A percentile compares a stretch with the other conserved stretches of the same genome.
phyloP scores from a whole-genome alignment of 2,888 invertebrate genomes.

The Teleiodes luculella region DNA sequence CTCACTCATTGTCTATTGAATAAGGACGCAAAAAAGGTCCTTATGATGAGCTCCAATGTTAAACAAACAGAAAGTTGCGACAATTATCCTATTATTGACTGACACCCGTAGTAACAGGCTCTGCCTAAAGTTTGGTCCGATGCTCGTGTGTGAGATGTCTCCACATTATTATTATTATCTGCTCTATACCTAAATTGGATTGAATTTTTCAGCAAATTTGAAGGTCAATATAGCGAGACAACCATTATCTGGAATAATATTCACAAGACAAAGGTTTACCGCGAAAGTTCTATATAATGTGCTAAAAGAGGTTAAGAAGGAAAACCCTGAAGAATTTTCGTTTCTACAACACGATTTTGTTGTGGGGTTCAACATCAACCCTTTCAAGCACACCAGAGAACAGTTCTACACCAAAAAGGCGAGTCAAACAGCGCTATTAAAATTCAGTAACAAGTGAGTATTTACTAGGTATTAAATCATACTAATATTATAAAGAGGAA shows the following conservation, averaged over 20 bases:
- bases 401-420: slow-evolving; percentile 71
- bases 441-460: slow-evolving; percentile 65
- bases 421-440: slow-evolving; percentile 72
- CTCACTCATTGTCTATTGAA: too few species aligned
- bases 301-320: slow-evolving; percentile 71
- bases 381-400: slow-evolving; percentile 78
- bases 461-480: too few species aligned
- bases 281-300: slow-evolving; percentile 86
- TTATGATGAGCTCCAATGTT: too few species aligned
- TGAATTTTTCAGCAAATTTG: slow-evolving; percentile 42
- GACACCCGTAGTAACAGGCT: too few species aligned
- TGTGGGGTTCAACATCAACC: slow-evolving; percentile 82
- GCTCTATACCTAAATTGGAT: too few species aligned
- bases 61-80: too few species aligned
- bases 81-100: too few species aligned
- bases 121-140: too few species aligned
- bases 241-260: slow-evolving; percentile 83
- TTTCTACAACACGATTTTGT: slow-evolving; percentile 85
- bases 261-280: slow-evolving; percentile 85
- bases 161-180: too few species aligned
- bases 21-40: too few species aligned
- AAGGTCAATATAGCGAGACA: slow-evolving; percentile 51
- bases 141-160: too few species aligned
- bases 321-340: slow-evolving; percentile 63
- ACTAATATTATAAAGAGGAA: too few species aligned